Evolutionary conservation across 2,888 invertebrate species (phyloP).

Genomic region (Operophtera brumata): DNA sequence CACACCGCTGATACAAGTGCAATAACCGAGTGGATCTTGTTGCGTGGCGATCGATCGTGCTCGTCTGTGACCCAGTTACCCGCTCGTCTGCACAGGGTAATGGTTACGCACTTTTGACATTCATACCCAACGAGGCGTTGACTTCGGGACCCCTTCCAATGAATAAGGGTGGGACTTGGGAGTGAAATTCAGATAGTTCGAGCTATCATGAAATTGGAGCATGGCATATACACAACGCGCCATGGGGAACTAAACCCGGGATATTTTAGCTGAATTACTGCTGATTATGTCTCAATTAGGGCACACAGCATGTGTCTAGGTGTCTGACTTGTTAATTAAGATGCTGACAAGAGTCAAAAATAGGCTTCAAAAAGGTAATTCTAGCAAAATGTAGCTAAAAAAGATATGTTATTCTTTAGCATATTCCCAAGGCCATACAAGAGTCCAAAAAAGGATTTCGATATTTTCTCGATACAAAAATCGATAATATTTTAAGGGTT

Average conservation of each 20-base stretch:
- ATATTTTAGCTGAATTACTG: too few species aligned
- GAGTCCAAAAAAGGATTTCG: too few species aligned
- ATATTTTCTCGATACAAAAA: too few species aligned
- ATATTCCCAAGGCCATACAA: too few species aligned
- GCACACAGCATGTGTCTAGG: background rate
- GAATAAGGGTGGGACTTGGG: slow-evolving; percentile 3
- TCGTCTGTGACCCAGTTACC: slow-evolving; percentile 58
- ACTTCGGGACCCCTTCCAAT: slow-evolving; percentile 9
- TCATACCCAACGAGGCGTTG: slow-evolving; percentile 23
- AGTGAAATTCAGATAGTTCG: background rate
- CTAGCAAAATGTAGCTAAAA: too few species aligned
- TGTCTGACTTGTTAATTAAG: background rate
- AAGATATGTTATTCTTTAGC: too few species aligned
- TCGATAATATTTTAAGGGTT: too few species aligned
- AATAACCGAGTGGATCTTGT: slow-evolving; percentile 38
- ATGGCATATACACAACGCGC: background rate
- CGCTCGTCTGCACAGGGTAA: slow-evolving; percentile 36
- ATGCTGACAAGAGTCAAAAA: too few species aligned
- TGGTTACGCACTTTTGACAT: slow-evolving; percentile 33
- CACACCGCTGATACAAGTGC: slow-evolving; percentile 14
- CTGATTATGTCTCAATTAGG: too few species aligned
- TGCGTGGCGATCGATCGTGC: slow-evolving; percentile 60
- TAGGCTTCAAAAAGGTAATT: too few species aligned
- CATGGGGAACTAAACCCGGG: too few species aligned
- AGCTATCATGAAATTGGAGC: background rate